Base-by-base conservation (phyloP, 2,888 invertebrate genomes). In the Perizoma flavofasciatum region DNA sequence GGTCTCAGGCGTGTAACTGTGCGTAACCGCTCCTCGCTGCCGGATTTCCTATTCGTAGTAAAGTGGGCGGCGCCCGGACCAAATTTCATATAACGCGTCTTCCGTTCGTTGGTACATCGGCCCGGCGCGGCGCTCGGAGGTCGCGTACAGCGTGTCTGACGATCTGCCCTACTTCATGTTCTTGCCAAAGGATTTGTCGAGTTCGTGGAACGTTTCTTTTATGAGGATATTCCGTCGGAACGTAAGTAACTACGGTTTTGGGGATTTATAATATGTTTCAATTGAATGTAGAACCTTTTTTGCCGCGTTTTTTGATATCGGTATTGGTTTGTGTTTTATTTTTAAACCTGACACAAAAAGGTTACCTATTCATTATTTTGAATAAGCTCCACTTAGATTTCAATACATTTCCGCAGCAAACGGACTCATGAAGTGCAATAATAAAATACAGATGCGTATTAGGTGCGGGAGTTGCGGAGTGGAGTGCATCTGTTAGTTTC, bases 11-110 rank as follows among this genome's bases (percentile, higher is more conserved):
- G 90, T 88, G 89, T 88, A 87, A 88, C 88, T 87, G 88, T 86
- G 89, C 87, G 90, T 92, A 88, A 89, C 91, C 89, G 89, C 86
- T 89, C 83, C 87, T 86, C 88, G 88, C 87, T 89, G 86, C 88
- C 91, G 90, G 90, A 89, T 89, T 92, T 92, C 92, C 92, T 91
- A 89, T 89, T 89, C 87, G 89, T 87, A 92, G 89, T 89, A 89
- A 89, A 91, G 89, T 89, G 88, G 88, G 88, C 89, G 88, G 89
- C 88, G 88, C 88, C 85, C 74, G 82, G 82, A 79, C 85, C 83
- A 85, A 88, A 89, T 89, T 89, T 89, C 89, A 87, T 86, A 88
- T 86, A 86, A 85, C 85, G 85, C 82, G 84, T 86, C 85, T 89
- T 88, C 85, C 86, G 88, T 86, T 87, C 85, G 86, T 80, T 82